Base-by-base conservation (phyloP, 2,888 invertebrate species). In the Netelia inedita region DNA sequence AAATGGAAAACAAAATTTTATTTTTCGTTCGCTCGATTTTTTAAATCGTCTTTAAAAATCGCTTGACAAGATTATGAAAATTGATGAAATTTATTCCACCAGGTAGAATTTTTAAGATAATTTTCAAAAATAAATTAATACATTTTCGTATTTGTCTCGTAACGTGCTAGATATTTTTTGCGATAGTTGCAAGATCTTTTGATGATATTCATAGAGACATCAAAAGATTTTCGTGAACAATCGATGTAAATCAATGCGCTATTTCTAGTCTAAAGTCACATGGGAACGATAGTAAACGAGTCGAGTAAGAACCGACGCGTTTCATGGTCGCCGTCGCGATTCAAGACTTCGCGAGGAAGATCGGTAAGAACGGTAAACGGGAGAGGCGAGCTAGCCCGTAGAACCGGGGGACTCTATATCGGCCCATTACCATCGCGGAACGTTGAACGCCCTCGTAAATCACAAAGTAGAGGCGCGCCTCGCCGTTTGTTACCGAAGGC, bases 371-470 rank as follows among this genome's bases (percentile, higher is more conserved):
- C 57, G 57, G 57, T 57, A 28, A 41, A 35, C 21, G n/a, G 59
- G 23, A 63, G 23, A 53, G 6, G 63, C 28, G 16, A 41, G 59
- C 82, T 87, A 84, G 80, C 82, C 86, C 11, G 28, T 57, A 41
- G 59, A 57, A 28, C 23, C 74, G n/a, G 23, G 68, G 61, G 68
- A 61, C 55, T 79, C 79, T 41, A 63, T 88, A 90, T 90, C 92
- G 89, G 90, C 87, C 91, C 91, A 91, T 91, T 91, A 90, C 90
- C 92, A 89, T 86, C 88, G 85, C 87, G 90, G 90, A 89, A 89
- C 90, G 90, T 88, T 89, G 87, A 91, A 90, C 88, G 89, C 79
- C 80, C 89, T 91, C 92, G 90, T 92, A 92, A 91, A 91, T 91
- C 92, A 91, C 85, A 85, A 74, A 6, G 35, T 53, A 53, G 85